Conservation (phyloP, 2,888 invertebrate genomes). For the Lacanobia oleracea region DNA sequence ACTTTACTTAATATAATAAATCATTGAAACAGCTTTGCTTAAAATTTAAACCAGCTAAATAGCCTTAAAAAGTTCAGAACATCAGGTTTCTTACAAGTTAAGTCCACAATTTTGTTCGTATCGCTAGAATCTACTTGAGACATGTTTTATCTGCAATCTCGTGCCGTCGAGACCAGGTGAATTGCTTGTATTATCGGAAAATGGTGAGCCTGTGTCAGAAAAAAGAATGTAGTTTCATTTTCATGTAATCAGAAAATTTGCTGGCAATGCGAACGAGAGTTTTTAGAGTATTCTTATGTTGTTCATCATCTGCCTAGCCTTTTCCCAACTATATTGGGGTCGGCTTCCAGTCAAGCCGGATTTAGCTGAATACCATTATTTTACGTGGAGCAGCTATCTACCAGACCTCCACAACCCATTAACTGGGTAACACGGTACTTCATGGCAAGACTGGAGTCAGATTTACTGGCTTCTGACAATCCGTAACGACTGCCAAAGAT, state of each 20-base stretch:
- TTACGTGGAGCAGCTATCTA: too few relatives aligned
- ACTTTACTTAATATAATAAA: background rate
- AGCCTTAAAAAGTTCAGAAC: background rate
- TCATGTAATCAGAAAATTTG: conserved; percentile 26
- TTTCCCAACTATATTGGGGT: too few relatives aligned
- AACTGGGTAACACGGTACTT: too few relatives aligned
- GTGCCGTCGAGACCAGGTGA: conserved; percentile 48
- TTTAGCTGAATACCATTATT: too few relatives aligned
- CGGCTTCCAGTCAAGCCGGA: too few relatives aligned
- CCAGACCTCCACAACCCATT: too few relatives aligned
- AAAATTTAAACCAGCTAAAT: conserved; percentile 4
- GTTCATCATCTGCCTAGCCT: background rate
- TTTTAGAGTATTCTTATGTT: background rate
- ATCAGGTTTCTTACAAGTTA: conserved; percentile 39
- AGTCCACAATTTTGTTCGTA: conserved; percentile 39
- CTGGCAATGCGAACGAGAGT: background rate
- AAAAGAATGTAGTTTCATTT: background rate
- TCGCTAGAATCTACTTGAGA: conserved; percentile 39
- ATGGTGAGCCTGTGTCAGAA: conserved; percentile 1
- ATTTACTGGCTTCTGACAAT: too few relatives aligned
- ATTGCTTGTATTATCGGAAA: conserved; percentile 26
- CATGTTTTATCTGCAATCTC: conserved; percentile 56
- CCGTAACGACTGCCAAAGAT: too few relatives aligned
- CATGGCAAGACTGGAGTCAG: too few relatives aligned
- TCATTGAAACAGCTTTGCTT: background rate